These are phyloP conservation scores for Arion vulgaris DNA, from an alignment of 1,140 invertebrate genomes.

Conservation along the genomic window DNA sequence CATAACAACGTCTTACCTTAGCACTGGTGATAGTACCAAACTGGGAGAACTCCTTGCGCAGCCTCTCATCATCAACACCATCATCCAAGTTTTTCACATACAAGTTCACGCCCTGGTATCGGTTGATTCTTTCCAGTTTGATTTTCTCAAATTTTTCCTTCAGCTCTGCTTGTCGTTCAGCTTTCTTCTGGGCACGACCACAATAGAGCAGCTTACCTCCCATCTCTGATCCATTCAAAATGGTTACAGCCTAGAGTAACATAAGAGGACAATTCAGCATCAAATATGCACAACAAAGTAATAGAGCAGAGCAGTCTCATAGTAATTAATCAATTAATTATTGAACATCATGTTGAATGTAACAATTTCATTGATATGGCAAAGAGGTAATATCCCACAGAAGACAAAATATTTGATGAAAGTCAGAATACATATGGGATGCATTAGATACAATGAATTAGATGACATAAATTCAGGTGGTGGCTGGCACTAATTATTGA, in stretches of 20 bases:
- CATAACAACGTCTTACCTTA: conserved; percentile 78
- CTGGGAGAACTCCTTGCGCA: conserved; percentile 94
- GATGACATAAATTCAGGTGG: too few relatives aligned
- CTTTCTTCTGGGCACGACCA: conserved; percentile 98
- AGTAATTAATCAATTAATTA: too few relatives aligned
- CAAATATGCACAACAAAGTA: too few relatives aligned
- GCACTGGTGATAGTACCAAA: conserved; percentile 98
- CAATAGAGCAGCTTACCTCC: conserved; percentile 75
- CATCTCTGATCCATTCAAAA: conserved; percentile 89
- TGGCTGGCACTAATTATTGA: too few relatives aligned
- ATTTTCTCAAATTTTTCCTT: conserved; percentile 90
- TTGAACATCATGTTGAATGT: too few relatives aligned
- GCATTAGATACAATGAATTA: too few relatives aligned
- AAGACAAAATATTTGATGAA: too few relatives aligned
- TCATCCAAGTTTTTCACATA: conserved; percentile 99
- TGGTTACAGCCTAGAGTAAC: conserved; percentile 85
- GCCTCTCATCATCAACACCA: conserved; percentile 94
- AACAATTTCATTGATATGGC: too few relatives aligned
- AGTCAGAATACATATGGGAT: too few relatives aligned
- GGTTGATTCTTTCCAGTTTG: conserved; percentile 94
- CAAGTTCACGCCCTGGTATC: conserved; percentile 91
- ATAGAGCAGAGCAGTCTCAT: too few relatives aligned
- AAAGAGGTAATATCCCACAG: too few relatives aligned
- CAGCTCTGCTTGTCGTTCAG: conserved; percentile 95
- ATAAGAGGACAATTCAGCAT: not conserved